phyloP scores from a whole-genome alignment of 2,797 vertebrate species.

The Astyanax mexicanus region DNA sequence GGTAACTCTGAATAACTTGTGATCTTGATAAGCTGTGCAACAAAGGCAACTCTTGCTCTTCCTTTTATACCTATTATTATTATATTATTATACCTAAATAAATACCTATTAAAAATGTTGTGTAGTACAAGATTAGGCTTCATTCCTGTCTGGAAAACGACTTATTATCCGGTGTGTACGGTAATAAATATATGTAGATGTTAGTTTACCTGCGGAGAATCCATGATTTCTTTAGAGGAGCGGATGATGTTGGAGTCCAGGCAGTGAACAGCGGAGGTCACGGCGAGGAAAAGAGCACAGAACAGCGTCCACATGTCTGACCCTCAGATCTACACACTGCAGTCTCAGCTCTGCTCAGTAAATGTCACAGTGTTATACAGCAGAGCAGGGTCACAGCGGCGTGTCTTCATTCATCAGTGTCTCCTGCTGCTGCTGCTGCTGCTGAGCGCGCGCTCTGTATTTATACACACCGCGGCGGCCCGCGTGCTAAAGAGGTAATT shows the following conservation, averaged over 20 bases:
- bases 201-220: conserved; percentile 60
- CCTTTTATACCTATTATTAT: too few relatives aligned
- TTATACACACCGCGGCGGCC: conserved; percentile 46
- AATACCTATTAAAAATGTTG: too few relatives aligned
- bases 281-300: conserved; percentile 54
- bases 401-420: conserved; percentile 29
- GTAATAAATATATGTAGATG: too few relatives aligned
- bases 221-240: conserved; percentile 69
- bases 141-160: too few relatives aligned
- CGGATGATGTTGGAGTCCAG: conserved; percentile 79
- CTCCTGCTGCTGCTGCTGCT: conserved; percentile 21
- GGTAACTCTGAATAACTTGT: too few relatives aligned
- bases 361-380: not conserved
- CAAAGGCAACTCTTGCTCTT: too few relatives aligned
- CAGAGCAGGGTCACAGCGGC: not conserved
- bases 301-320: conserved; percentile 50
- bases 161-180: too few relatives aligned
- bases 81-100: too few relatives aligned
- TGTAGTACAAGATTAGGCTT: too few relatives aligned
- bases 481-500: conserved; percentile 46
- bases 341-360: not conserved
- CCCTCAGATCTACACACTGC: too few relatives aligned
- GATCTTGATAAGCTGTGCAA: too few relatives aligned
- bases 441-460: conserved; percentile 19
- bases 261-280: conserved; percentile 57